These are phyloP conservation scores for Malacoraja senta DNA, from an alignment of 2,797 vertebrate species.

Conservation along the genomic window DNA sequence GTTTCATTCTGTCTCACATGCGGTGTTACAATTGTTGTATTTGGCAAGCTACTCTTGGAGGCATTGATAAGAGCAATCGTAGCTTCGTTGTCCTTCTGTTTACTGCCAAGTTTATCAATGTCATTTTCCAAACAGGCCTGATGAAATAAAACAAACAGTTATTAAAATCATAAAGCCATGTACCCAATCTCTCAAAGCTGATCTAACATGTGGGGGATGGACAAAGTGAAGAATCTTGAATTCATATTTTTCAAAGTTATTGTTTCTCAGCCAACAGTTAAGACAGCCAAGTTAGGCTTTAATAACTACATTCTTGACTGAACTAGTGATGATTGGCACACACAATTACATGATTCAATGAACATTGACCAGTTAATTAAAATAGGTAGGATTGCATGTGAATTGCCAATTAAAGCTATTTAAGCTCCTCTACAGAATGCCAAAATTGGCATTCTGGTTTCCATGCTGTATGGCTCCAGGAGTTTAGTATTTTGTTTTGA, in stretches of 20 bases:
- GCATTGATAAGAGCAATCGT: neutral
- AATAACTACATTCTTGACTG: neutral
- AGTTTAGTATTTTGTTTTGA: no score
- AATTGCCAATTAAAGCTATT: neutral
- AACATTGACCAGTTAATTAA: neutral
- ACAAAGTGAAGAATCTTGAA: neutral
- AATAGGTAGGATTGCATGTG: neutral
- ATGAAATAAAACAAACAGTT: slow-evolving; percentile 40
- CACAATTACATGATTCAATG: neutral
- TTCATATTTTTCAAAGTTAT: neutral
- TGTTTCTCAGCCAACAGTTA: neutral
- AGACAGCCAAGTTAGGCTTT: neutral
- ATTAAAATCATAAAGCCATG: neutral
- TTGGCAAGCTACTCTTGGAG: slow-evolving; percentile 31
- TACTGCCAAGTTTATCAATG: slow-evolving; percentile 49
- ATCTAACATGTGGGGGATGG: neutral
- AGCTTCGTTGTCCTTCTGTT: slow-evolving; percentile 52
- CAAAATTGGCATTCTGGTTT: neutral
- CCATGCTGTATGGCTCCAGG: neutral
- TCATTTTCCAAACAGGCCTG: slow-evolving; percentile 57
- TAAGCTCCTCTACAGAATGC: neutral
- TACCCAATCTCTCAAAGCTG: neutral
- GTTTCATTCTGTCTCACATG: slow-evolving; percentile 15
- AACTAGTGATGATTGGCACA: neutral
- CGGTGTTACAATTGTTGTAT: neutral